These are phyloP conservation scores for Clarias fuscus DNA, from an alignment of 2,797 vertebrate species.

Conservation along the genomic window DNA sequence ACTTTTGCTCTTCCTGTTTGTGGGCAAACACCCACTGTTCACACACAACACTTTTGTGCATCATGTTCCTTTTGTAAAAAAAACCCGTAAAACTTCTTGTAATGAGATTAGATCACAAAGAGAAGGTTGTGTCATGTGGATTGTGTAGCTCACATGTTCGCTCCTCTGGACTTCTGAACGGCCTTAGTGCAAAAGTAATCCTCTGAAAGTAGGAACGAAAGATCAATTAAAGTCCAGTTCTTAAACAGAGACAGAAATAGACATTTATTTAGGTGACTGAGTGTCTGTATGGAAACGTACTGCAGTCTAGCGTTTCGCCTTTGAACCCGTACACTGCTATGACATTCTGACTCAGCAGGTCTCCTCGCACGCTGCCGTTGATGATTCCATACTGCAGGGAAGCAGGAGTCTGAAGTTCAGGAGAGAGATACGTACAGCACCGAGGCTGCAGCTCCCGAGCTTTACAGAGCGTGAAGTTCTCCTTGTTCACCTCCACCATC, in stretches of 20 bases:
- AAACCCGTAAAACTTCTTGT: too few species aligned
- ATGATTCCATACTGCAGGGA: conserved; percentile 54
- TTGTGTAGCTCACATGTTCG: conserved; percentile 60
- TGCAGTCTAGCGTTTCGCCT: conserved; percentile 29
- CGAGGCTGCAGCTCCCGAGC: conserved; percentile 40
- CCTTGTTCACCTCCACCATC: conserved; percentile 56
- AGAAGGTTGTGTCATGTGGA: background rate
- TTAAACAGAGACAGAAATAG: background rate
- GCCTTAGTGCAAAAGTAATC: conserved; percentile 55
- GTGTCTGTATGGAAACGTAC: conserved; percentile 58
- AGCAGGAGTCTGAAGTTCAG: accelerated
- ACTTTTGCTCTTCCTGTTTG: conserved; percentile 54
- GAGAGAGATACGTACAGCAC: conserved; percentile 67
- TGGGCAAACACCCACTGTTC: conserved; percentile 35
- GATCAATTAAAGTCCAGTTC: background rate
- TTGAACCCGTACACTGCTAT: conserved; percentile 40
- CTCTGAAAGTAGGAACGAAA: conserved; percentile 56
- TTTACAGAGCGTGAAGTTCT: conserved; percentile 59
- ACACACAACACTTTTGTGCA: background rate
- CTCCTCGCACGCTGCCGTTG: background rate
- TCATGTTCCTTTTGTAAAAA: background rate
- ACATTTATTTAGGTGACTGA: background rate
- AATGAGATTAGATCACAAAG: background rate
- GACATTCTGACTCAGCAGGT: accelerated
- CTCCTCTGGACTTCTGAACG: background rate